These are phyloP conservation scores for Bettongia penicillata DNA, from an alignment of 2,113 vertebrate genomes.

Conservation along the genomic window DNA sequence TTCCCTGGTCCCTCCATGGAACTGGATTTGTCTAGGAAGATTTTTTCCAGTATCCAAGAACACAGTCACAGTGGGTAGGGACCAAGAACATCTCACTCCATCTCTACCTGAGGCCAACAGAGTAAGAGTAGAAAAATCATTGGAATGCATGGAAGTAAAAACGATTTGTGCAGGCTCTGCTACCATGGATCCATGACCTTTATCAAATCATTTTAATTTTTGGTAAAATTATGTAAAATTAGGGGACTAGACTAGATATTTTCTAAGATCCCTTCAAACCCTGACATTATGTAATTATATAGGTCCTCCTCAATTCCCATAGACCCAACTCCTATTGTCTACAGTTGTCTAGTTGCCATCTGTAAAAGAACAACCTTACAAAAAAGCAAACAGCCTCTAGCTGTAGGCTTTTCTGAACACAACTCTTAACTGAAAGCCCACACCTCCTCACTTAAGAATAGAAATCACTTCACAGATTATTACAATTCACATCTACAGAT, in stretches of 20 bases:
- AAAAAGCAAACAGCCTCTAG: background rate
- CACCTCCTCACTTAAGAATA: constrained; percentile 64
- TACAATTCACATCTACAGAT: background rate
- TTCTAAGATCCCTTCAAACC: background rate
- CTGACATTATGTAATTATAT: background rate
- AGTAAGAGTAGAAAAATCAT: background rate
- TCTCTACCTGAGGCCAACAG: background rate
- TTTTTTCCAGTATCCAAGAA: background rate
- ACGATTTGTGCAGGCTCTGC: background rate
- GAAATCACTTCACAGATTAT: constrained; percentile 65
- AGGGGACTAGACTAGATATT: background rate
- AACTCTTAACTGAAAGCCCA: constrained; percentile 49
- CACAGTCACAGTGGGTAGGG: background rate
- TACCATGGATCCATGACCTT: background rate
- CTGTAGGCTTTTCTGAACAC: background rate
- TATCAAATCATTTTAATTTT: background rate
- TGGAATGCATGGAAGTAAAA: background rate
- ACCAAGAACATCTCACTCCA: background rate
- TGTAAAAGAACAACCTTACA: background rate
- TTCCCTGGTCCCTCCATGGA: background rate
- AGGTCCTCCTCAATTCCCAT: background rate
- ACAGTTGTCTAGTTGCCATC: background rate
- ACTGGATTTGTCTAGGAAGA: background rate
- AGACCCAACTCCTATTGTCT: background rate
- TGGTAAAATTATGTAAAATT: background rate